Conservation (phyloP, 2,888 invertebrate genomes). For the Sthenelais limicola region DNA sequence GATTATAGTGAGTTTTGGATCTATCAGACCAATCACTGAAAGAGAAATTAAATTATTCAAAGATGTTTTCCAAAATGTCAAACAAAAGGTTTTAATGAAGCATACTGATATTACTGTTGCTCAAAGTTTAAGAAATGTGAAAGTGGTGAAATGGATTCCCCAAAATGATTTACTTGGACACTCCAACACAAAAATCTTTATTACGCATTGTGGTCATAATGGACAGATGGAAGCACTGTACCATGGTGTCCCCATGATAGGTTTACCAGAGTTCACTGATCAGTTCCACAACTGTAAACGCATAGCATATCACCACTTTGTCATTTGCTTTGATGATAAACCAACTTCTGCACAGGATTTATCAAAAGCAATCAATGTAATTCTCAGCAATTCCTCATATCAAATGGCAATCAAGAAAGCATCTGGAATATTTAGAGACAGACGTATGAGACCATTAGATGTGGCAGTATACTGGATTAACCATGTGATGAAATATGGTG, state of each 20-base stretch:
- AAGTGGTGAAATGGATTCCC: neutral
- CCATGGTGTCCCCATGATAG: constrained; percentile 7
- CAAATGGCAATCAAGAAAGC: neutral
- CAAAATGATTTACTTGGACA: constrained; percentile 12
- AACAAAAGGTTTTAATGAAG: neutral
- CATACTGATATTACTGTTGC: neutral
- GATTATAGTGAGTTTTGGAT: constrained; percentile 14
- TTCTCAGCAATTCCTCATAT: neutral
- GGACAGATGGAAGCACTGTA: constrained; percentile 14
- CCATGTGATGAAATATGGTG: constrained; percentile 5
- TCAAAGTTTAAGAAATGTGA: neutral
- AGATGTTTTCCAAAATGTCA: neutral
- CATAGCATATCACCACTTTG: neutral
- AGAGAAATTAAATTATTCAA: neutral
- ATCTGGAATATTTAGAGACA: neutral
- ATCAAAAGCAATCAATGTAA: neutral
- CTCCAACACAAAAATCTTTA: neutral
- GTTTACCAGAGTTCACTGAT: neutral
- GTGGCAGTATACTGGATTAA: neutral
- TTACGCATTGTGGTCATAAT: constrained; percentile 13
- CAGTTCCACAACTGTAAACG: neutral
- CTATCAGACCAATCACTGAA: neutral
- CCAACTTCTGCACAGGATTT: neutral
- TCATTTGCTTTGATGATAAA: neutral
- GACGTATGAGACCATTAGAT: neutral